These are phyloP conservation scores for Brachionus calyciflorus DNA, from an alignment of 1,140 invertebrate genomes.

Conservation along the genomic window DNA sequence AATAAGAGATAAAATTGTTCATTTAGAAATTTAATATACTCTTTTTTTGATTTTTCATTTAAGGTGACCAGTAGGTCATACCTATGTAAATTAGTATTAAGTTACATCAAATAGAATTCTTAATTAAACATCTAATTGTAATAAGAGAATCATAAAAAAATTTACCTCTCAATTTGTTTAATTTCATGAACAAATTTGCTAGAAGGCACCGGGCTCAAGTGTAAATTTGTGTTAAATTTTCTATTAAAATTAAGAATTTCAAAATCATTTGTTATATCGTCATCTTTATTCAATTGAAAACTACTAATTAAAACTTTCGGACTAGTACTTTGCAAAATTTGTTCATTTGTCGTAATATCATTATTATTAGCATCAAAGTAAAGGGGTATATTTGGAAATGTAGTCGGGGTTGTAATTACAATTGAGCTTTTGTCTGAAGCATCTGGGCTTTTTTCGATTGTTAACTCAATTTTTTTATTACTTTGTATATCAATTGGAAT, in stretches of 20 bases:
- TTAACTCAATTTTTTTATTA: background rate
- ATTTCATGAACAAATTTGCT: too few relatives aligned
- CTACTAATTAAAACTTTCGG: conserved; percentile 12
- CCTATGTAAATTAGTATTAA: too few relatives aligned
- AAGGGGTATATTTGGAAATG: conserved; percentile 12
- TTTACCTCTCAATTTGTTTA: too few relatives aligned
- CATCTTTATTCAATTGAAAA: background rate
- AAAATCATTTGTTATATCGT: background rate
- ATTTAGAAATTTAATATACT: too few relatives aligned
- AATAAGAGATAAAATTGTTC: too few relatives aligned
- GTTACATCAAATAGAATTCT: too few relatives aligned
- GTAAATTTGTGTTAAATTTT: background rate
- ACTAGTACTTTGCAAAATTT: background rate
- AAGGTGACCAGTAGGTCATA: too few relatives aligned
- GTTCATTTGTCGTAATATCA: background rate
- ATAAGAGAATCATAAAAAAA: too few relatives aligned
- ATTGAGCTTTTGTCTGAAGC: background rate
- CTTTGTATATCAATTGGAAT: background rate
- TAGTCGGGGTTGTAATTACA: conserved; percentile 25
- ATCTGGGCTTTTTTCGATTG: background rate
- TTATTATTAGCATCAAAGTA: background rate
- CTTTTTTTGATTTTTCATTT: too few relatives aligned
- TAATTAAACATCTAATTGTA: too few relatives aligned
- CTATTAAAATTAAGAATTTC: background rate
- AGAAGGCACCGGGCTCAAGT: background rate